phyloP scores from a whole-genome alignment of 1,140 invertebrate species.

The Fopius arisanus region DNA sequence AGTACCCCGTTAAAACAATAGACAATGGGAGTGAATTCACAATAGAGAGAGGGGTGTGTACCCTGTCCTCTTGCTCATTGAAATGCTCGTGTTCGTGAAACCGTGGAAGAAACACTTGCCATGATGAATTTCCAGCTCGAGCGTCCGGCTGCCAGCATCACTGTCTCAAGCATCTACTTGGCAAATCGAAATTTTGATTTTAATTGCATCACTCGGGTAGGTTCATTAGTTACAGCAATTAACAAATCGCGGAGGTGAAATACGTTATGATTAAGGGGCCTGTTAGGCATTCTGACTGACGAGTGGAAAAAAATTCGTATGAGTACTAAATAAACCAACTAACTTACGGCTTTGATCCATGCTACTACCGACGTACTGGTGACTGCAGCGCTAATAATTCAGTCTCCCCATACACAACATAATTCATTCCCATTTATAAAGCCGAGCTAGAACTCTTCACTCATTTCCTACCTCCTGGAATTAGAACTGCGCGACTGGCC shows the following conservation, averaged over 20 bases:
- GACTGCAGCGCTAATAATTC: neutral
- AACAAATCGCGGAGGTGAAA: neutral
- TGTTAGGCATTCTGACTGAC: neutral
- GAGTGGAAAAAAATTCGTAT: neutral
- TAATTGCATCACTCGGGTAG: neutral
- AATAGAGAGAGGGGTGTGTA: constrained; percentile 9
- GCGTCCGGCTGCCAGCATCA: neutral
- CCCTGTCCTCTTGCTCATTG: neutral
- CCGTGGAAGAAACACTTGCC: constrained; percentile 6
- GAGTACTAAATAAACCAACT: neutral
- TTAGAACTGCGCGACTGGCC: neutral
- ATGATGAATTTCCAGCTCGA: constrained; percentile 1
- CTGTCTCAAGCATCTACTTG: neutral
- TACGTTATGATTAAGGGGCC: neutral
- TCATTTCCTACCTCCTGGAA: neutral
- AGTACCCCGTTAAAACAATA: constrained; percentile 15
- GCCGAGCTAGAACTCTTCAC: constrained; percentile 22
- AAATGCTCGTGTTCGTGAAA: constrained; percentile 4
- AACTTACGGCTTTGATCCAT: constrained; percentile 1
- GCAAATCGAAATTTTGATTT: neutral
- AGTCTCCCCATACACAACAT: constrained; percentile 30
- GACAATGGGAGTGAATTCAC: constrained; percentile 29
- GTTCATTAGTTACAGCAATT: neutral
- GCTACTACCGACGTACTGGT: neutral
- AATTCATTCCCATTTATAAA: constrained; percentile 51